These are phyloP conservation scores for Megaleporinus macrocephalus DNA, from an alignment of 2,113 vertebrate genomes.

Conservation along the genomic window DNA sequence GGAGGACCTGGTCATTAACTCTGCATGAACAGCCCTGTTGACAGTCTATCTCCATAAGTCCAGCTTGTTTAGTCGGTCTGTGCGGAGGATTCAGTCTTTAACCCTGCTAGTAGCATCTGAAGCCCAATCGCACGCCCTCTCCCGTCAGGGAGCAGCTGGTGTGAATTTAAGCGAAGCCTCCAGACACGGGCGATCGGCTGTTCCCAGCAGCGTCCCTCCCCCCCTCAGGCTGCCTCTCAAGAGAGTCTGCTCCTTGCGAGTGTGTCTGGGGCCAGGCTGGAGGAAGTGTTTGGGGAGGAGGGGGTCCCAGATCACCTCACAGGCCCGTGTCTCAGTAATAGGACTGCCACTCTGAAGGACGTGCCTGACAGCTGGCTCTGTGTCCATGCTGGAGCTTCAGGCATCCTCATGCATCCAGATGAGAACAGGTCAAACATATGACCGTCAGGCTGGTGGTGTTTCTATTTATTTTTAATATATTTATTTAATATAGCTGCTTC, in stretches of 20 bases:
- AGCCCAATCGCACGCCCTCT: conserved; percentile 16
- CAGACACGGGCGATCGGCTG: conserved; percentile 44
- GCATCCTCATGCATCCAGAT: conserved; percentile 61
- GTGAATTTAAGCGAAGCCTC: conserved; percentile 55
- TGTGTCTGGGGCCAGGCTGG: conserved; percentile 9
- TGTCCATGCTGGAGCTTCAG: conserved; percentile 49
- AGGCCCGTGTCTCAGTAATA: conserved; percentile 58
- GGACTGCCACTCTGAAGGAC: conserved; percentile 58
- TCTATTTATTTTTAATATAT: conserved; percentile 11
- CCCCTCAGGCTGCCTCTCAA: conserved; percentile 50
- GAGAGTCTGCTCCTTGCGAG: conserved; percentile 18
- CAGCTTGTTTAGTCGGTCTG: not conserved
- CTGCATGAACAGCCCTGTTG: not conserved
- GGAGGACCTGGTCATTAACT: too few relatives aligned
- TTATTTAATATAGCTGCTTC: not conserved
- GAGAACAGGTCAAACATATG: conserved; percentile 48
- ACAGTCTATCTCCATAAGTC: not conserved
- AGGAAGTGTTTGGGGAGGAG: conserved; percentile 33
- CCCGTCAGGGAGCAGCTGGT: conserved; percentile 44
- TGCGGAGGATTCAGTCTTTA: conserved; percentile 9
- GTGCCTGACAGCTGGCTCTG: conserved; percentile 53
- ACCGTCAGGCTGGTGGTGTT: not conserved
- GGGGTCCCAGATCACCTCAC: conserved; percentile 49
- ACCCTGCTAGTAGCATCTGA: not conserved
- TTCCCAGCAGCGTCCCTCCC: conserved; percentile 46